Base-by-base conservation (phyloP, 2,113 vertebrate genomes). In the Ancistrus triradiatus region DNA sequence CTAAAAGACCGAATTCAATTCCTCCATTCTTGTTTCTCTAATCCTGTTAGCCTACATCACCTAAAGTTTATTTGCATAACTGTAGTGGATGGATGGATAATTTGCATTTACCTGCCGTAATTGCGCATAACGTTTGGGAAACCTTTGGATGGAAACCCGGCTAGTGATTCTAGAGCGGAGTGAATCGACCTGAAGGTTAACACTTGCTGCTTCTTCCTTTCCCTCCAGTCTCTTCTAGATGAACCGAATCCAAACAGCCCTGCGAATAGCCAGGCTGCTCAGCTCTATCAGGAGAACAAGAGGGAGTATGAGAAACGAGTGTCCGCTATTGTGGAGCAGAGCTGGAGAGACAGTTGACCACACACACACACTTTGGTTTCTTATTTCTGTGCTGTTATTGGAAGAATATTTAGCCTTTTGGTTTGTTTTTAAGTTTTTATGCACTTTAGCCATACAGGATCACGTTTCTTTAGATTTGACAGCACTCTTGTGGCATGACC, bases 281-380 rank as follows among this genome's bases (percentile, higher is more conserved):
- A 98, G 79, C 92, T 99, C 78, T 99, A 98, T 87, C 96, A 99
- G 82, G 96, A 99, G 86, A 98, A 98, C 81, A 99, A 98, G 83
- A 88, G 96, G 66, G 96, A 99, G 81, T 98, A 98, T 28, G 93
- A 99, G 82, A 99, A 99, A 80, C 90, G 93, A 27, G 96, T 99
- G 69, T 99, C 96, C 53, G 95, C 95, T 68, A 93, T 99, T 74
- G 95, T 98, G 82, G 96, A 99, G 90, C 95, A 97, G 90, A 98
- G 95, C 84, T 99, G 96, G 95, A 90, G 92, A 76, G 95, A 98
- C 78, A 95, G 93, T 91, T 98, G 94, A 98, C 92, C 86, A 80
- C 77, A 65, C 77, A 79, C n/a, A n/a, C 80, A 75, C 70, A 21
- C 28, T 19, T 38, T 38, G 17, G 2, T 21, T 50, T n/a, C 14